Base-by-base conservation (phyloP, 2,888 invertebrate species). In the Beris chalybata region DNA sequence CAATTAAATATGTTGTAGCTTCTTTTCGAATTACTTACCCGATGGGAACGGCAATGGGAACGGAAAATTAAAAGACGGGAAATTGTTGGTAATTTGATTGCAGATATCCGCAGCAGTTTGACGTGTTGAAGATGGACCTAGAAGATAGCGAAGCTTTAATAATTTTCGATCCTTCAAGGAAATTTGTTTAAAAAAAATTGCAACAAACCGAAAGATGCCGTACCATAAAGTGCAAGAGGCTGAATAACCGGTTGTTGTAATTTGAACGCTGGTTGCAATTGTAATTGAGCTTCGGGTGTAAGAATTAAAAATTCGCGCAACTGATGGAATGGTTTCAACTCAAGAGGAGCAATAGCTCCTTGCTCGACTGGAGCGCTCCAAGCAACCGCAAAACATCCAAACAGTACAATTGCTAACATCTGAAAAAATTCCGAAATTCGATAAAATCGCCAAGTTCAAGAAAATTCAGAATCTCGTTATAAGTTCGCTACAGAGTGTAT, bases 231-330 rank as follows among this genome's bases (percentile, higher is more conserved):
- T 13, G 77, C 73, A 31, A 80, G 71, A 44, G 70, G 70, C 45
- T 70, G 69, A 45, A 69, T 44, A 47, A 70, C 53, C 5, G 71
- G 63, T 32, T 68, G 69, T 59, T 69, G 68, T 7, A 70, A 54
- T 59, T 69, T 69, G 9, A 69, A 57, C 11, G 65, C 64, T 12
- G 70, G 71, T 48, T 57, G 56, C 38, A 80, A 69, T 55, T 77
- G 79, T 45, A 79, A 72, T 71, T 80, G 79, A 0, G 80, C 78
- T 68, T 80, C 79, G 5, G 80, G 80, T 15, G 78, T 79, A 15
- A 80, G 75, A 67, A 80, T 77, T 44, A 80, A 74, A 68, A 79
- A 77, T 57, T 79, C 80, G 70, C 71, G 66, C 45, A 69, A 15
- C 13, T 54, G 55, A 22, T 48, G 15, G 11, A 63, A 31, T 31